Base-by-base conservation (phyloP, 2,888 invertebrate genomes). In the Chromoteleia sp. region DNA sequence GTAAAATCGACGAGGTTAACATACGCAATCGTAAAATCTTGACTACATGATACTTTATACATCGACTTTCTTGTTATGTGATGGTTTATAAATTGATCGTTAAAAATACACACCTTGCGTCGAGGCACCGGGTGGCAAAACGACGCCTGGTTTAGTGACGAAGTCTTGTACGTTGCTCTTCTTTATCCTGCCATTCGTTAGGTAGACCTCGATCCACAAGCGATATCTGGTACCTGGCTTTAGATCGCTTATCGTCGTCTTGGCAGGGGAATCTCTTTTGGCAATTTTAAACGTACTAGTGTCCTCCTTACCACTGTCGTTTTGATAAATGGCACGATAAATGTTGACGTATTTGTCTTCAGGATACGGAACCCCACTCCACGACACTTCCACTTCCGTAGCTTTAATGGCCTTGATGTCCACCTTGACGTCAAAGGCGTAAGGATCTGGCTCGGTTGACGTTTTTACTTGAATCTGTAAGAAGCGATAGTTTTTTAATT, bases 261-360 rank as follows among this genome's bases (percentile, higher is more conserved):
- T 94, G 0, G 95, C 94, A 0, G 94, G 94, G 7, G 95, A 94
- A 88, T 96, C 96, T 71, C 95, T 92, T 86, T 96, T 96, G 7
- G 96, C 95, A 36, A 95, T 94, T 91, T 96, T 96, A 88, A 96
- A 96, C 0, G 94, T 94, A 87, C 94, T 95, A 63, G 93, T 95
- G 87, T 95, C 95, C 86, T 96, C 95, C 86, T 95, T 95, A 36
- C 95, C 95, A 8, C 94, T 93, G 88, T 95, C 96, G 86, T 95
- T 95, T 89, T 96, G 95, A 90, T 96, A 96, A 83, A 97, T 96
- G 0, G 97, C 97, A 68, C 97, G 94, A 92, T 96, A 97, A 86
- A 98, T 97, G 85, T 97, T 96, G 58, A 98, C 96, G 92, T 96
- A 97, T 90, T 97, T 96, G 90, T 97, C 97, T 82, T 97, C 96